phyloP scores from a whole-genome alignment of 37 sponge, comb jelly and placozoan genomes.

The Eunapius fragilis region DNA sequence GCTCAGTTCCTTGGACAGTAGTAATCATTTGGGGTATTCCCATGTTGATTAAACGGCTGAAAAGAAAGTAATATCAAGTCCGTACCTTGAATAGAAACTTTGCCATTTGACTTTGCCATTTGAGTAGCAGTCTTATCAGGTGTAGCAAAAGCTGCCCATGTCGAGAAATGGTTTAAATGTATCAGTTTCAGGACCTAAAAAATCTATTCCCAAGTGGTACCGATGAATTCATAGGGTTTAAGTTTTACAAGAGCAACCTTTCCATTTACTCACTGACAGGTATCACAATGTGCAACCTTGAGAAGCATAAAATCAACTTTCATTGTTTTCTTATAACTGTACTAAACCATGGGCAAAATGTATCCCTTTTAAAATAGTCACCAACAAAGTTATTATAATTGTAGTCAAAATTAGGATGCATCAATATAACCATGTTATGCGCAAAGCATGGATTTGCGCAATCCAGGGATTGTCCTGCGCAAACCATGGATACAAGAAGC shows the following conservation, averaged over 20 bases:
- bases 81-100: constrained; percentile 66
- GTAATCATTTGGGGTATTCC: constrained; percentile 25
- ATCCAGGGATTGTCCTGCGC: too few relatives aligned
- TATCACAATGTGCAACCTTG: constrained; percentile 50
- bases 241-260: constrained; percentile 44
- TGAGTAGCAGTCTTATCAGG: constrained; percentile 37
- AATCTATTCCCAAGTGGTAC: constrained; percentile 73
- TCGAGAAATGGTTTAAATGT: constrained; percentile 67
- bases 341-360: too few relatives aligned
- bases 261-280: constrained; percentile 52
- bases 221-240: constrained; percentile 66
- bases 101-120: constrained; percentile 33
- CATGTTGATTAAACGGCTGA: neutral
- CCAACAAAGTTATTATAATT: too few relatives aligned
- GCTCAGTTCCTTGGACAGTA: constrained; percentile 46
- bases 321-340: too few relatives aligned
- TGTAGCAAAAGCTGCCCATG: constrained; percentile 49
- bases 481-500: too few relatives aligned
- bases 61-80: neutral
- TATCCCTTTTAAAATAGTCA: too few relatives aligned
- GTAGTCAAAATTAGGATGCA: too few relatives aligned
- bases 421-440: too few relatives aligned
- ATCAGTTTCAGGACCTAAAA: constrained; percentile 68
- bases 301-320: neutral
- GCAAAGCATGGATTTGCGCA: too few relatives aligned